These are phyloP conservation scores for Tachina lurida DNA, from an alignment of 2,888 invertebrate genomes.

Conservation along the genomic window DNA sequence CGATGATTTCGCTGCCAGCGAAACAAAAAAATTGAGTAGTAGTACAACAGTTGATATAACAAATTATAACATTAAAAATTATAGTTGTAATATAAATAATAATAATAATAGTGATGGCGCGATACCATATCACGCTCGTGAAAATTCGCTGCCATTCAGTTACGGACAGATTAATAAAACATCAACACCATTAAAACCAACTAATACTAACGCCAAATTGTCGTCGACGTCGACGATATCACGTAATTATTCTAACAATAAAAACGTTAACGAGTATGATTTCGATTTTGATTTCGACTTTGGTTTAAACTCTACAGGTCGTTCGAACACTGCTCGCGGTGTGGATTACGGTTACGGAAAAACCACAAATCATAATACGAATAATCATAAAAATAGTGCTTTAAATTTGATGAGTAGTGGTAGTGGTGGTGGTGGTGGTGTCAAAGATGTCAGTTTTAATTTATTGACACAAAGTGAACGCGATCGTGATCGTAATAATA, in stretches of 20 bases:
- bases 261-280: slow-evolving; percentile 75
- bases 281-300: slow-evolving; percentile 76
- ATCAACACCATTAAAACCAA: slow-evolving; percentile 76
- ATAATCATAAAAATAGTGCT: slow-evolving; percentile 51
- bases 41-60: slow-evolving; percentile 73
- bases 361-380: slow-evolving; percentile 55
- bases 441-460: slow-evolving; percentile 64
- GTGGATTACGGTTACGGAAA: slow-evolving; percentile 67
- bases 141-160: slow-evolving; percentile 94
- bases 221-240: slow-evolving; percentile 58
- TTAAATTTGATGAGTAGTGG: slow-evolving; percentile 33
- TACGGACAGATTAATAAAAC: slow-evolving; percentile 87
- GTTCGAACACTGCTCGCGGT: slow-evolving; percentile 42
- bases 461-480: slow-evolving; percentile 58
- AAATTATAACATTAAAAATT: slow-evolving; percentile 74
- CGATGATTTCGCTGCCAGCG: slow-evolving; percentile 78
- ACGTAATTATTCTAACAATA: slow-evolving; percentile 69
- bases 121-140: slow-evolving; percentile 95
- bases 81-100: slow-evolving; percentile 73
- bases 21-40: slow-evolving; percentile 75
- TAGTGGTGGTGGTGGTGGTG: slow-evolving; percentile 56
- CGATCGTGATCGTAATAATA: slow-evolving; percentile 59
- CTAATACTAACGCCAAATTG: slow-evolving; percentile 48
- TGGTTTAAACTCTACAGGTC: slow-evolving; percentile 67
- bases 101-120: slow-evolving; percentile 74